Base-by-base conservation (phyloP, 2,113 vertebrate species). In the Psittacus erithacus region DNA sequence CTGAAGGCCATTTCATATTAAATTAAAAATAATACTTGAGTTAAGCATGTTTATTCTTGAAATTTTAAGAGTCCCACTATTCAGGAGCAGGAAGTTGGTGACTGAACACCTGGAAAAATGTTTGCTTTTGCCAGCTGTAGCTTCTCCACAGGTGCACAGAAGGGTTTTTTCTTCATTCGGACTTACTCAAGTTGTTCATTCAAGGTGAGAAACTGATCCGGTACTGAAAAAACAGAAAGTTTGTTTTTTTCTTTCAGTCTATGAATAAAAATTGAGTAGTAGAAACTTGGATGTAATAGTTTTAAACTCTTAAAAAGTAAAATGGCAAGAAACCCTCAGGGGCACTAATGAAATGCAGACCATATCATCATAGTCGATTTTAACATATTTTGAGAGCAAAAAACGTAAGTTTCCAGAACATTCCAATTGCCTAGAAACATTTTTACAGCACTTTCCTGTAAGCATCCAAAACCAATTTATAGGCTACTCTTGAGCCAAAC, bases 121-220 rank as follows among this genome's bases (percentile, higher is more conserved):
- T 95, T 96, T 95, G 44, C 62, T 82, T 95, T 92, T 94, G 70
- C 77, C 91, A 95, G 81, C 81, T 95, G 95, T 71, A 95, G 11
- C 43, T 93, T 95, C 77, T 94, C 74, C 28, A 41, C 94, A 95
- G 87, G 93, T 97, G 84, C 74, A 92, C 43, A 93, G 65, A 68
- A 43, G 44, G 17, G 29, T 89, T 94, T 75, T 86, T 67, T 35
- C 55, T 92, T 60, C 38, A 41, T 88, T 93, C 81, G 49, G 46
- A 33, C 67, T 92, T 81, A 73, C 7, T 59, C 31, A 77, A 90
- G 71, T 53, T 6, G 46, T 50, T 86, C 25, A 18, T 82, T 93
- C 59, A 60, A 92, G 73, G 41, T 86, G 50, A 84, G 73, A 95
- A 92, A 88, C 57, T 76, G 73, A 86, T 75, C 11, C 0, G 12